Percentiles rank a stretch among this genome's conserved stretches.
These are phyloP conservation scores for Cichladusa arquata DNA, from an alignment of 2,113 vertebrate genomes.

Conservation along the genomic window DNA sequence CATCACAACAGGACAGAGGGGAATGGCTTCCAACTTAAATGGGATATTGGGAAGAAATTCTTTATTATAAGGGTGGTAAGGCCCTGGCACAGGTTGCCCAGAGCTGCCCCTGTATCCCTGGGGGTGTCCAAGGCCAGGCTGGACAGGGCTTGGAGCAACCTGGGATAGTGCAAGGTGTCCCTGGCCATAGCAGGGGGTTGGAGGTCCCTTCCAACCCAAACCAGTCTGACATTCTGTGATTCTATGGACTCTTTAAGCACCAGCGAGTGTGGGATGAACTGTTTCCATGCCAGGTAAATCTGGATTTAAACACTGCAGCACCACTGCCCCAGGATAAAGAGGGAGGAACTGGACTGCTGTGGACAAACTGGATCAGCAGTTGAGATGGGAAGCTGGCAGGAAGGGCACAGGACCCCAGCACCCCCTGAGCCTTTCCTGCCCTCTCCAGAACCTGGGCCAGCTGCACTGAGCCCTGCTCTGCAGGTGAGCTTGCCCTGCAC, in stretches of 20 bases:
- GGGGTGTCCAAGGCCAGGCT: neutral
- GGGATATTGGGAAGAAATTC: neutral
- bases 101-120: neutral
- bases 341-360: neutral
- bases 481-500: neutral
- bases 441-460: neutral
- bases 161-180: neutral
- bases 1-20: neutral
- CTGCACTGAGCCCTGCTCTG: neutral
- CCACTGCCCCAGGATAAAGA: neutral
- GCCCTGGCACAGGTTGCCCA: neutral
- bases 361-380: neutral
- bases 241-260: neutral
- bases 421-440: neutral
- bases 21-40: neutral
- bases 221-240: neutral
- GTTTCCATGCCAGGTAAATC: neutral
- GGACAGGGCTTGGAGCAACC: fast-evolving
- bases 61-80: fast-evolving
- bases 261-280: neutral
- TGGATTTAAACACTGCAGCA: neutral
- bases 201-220: neutral
- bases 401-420: neutral
- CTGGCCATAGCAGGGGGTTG: neutral
- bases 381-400: neutral